These are phyloP conservation scores for Balanococcus diminutus DNA, from an alignment of 2,888 invertebrate genomes.

Conservation along the genomic window DNA sequence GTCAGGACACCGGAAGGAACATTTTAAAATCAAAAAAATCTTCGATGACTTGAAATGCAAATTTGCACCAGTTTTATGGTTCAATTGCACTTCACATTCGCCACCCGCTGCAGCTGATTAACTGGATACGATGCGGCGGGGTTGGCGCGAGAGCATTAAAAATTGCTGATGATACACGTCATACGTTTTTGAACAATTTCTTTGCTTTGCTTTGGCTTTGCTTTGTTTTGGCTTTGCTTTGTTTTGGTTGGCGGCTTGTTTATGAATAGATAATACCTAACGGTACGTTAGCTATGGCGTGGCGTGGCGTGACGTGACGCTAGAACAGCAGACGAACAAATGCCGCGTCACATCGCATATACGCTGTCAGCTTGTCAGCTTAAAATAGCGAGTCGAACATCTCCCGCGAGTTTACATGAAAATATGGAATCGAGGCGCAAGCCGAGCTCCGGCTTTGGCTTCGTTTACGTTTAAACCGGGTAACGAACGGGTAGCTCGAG, in stretches of 20 bases:
- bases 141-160: no score
- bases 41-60: no score
- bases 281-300: background rate
- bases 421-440: background rate
- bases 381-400: background rate
- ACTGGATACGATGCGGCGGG: no score
- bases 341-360: background rate
- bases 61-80: no score
- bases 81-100: no score
- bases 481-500: no score
- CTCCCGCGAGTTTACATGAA: background rate
- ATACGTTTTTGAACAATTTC: no score
- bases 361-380: slow-evolving; percentile 1
- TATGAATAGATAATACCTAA: background rate
- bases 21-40: no score
- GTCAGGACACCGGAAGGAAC: no score
- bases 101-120: no score
- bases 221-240: background rate
- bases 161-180: no score
- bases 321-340: background rate
- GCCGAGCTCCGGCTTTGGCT: background rate
- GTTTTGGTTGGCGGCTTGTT: background rate
- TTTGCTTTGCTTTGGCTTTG: background rate
- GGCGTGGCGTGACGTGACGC: no score
- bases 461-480: background rate